Conservation (phyloP, 2,888 invertebrate genomes). For the Flabesymbios commensalis region DNA sequence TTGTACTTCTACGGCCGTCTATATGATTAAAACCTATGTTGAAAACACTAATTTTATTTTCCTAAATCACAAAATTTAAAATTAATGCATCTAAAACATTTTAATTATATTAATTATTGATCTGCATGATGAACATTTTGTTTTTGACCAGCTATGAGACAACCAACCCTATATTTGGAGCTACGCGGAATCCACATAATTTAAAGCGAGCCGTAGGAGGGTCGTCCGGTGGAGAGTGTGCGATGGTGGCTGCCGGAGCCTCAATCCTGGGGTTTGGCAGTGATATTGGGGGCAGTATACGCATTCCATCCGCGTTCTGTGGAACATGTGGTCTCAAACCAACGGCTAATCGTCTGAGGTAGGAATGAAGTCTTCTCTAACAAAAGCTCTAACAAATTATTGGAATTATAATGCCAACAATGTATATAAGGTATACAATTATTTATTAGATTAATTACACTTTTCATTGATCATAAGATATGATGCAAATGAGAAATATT, state of each 20-base stretch:
- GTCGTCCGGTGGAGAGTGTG: slow-evolving; percentile 62
- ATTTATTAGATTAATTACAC: no score
- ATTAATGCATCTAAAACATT: no score
- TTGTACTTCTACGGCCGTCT: no score
- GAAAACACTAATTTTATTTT: neutral
- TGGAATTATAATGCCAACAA: no score
- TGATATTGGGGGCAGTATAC: slow-evolving; percentile 64
- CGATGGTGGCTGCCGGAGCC: slow-evolving; percentile 62
- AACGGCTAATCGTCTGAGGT: slow-evolving; percentile 51
- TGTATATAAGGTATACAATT: no score
- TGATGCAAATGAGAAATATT: no score
- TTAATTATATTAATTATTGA: neutral
- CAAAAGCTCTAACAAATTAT: no score
- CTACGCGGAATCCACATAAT: slow-evolving; percentile 61
- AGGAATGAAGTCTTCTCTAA: no score
- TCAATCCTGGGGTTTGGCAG: slow-evolving; percentile 60
- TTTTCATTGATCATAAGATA: no score
- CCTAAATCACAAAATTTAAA: neutral
- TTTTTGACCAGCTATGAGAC: slow-evolving; percentile 25
- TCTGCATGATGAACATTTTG: neutral
- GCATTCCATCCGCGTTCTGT: slow-evolving; percentile 64
- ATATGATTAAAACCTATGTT: no score
- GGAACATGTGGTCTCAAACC: slow-evolving; percentile 63
- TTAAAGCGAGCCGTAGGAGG: slow-evolving; percentile 60
- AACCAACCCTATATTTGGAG: slow-evolving; percentile 44